phyloP scores from a whole-genome alignment of 2,113 vertebrate species.

The Gnathonemus longibarbis region DNA sequence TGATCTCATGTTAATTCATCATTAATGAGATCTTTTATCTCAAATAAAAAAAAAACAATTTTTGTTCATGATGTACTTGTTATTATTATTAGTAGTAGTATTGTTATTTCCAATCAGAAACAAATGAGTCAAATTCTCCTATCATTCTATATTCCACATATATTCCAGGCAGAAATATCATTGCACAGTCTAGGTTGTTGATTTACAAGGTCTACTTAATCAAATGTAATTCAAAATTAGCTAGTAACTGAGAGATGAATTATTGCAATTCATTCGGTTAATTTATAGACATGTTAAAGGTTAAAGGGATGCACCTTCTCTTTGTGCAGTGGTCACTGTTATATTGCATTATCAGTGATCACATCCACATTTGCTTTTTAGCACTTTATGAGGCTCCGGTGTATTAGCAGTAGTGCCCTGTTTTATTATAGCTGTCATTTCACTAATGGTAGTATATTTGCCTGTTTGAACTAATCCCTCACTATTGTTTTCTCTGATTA shows the following conservation, averaged over 20 bases:
- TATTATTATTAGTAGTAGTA: background rate
- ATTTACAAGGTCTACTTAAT: conserved; percentile 11
- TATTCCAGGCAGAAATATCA: background rate
- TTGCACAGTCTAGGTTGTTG: background rate
- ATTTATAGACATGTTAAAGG: conserved; percentile 19
- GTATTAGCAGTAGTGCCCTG: background rate
- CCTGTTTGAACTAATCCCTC: conserved; percentile 13
- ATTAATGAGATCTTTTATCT: background rate
- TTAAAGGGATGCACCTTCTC: background rate
- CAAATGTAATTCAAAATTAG: conserved; percentile 19
- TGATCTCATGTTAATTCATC: background rate
- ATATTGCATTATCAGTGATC: background rate
- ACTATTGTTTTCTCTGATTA: conserved; percentile 24
- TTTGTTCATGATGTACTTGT: background rate
- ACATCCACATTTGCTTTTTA: background rate
- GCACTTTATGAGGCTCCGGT: background rate
- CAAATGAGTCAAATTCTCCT: background rate
- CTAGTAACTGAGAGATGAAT: conserved; percentile 8
- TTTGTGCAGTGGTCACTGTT: background rate
- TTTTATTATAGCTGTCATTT: conserved; percentile 16
- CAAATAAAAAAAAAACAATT: background rate
- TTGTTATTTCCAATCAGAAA: background rate
- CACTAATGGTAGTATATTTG: conserved; percentile 16
- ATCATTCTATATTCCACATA: background rate
- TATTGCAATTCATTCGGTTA: background rate